Evolutionary conservation across 2,888 invertebrate species (phyloP), one percentile per base, ranked within the genome.

Genomic region (Athalia cordata): DNA sequence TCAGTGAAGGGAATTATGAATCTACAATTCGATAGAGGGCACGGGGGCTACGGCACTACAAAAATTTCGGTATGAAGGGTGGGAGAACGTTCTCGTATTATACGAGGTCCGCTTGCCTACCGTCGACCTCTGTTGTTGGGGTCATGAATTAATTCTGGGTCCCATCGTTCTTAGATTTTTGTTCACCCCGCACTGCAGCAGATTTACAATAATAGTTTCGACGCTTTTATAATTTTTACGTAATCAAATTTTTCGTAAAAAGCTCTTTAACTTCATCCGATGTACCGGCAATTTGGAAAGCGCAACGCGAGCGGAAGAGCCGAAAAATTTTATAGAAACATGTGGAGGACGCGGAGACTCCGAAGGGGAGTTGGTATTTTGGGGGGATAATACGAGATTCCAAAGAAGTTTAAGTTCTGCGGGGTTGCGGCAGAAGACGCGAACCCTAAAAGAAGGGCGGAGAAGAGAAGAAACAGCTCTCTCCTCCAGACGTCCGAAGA

Each of bases 381-480:
- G 47, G 5, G 49, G 66, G 3, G 1, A 64, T 13, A 13, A n/a
- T n/a, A 5, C 64, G 11, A 64, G 47, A n/a, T 45, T 29, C 29
- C 29, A 29, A 29, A 29, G 29, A 29, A 29, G 29, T 29, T 29
- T 29, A 29, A 29, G 29, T 29, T 29, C 29, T 29, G 29, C 29
- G 29, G 29, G 29, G 29, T 29, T 29, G 29, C 45, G 6, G 67
- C 29, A 67, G 15, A 29, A 67, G 67, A 50, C 50, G 67, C 15
- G 67, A 50, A 68, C 55, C 52, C 29, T 29, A 29, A 55, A 68
- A 55, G 52, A 61, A 6, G 61, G 11, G 61, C 6, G 15, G 11
- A 43, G 68, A 55, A 72, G 72, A 59, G 6, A 45, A 57, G 72
- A 72, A 45, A 13, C 59, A 47, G 70, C 55, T 11, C 57, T 72